Evolutionary conservation across 2,888 invertebrate species (phyloP).

Genomic region (Nineta flava): DNA sequence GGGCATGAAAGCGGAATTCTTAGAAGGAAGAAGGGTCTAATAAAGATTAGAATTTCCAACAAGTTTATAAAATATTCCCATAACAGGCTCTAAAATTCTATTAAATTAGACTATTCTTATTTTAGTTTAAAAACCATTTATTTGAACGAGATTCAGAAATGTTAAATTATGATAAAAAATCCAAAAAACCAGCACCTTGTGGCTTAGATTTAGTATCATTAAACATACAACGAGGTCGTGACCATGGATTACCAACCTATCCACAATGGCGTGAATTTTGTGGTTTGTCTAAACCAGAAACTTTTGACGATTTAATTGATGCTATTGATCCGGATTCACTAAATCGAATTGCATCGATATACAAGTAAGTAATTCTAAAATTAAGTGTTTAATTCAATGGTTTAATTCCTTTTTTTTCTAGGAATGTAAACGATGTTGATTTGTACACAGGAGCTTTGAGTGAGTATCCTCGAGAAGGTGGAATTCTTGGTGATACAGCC

Average conservation of each 20-base stretch:
- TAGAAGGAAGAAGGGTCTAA: no score
- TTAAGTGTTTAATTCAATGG: not conserved
- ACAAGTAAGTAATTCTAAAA: slow-evolving; percentile 32
- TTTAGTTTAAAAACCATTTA: slow-evolving; percentile 49
- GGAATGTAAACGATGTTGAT: slow-evolving; percentile 69
- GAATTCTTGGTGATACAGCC: slow-evolving; percentile 70
- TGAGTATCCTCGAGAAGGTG: slow-evolving; percentile 52
- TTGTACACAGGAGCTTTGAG: slow-evolving; percentile 77
- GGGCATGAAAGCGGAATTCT: no score
- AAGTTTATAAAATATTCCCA: no score
- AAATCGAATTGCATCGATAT: slow-evolving; percentile 43
- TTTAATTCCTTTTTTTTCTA: slow-evolving; percentile 16
- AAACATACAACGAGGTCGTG: slow-evolving; percentile 77
- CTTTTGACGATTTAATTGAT: slow-evolving; percentile 45
- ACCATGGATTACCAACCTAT: slow-evolving; percentile 74
- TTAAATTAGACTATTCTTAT: not conserved
- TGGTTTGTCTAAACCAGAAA: slow-evolving; percentile 40
- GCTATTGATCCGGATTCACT: slow-evolving; percentile 50
- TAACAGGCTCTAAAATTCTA: no score
- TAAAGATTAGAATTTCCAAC: no score
- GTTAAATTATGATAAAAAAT: slow-evolving; percentile 7
- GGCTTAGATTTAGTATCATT: slow-evolving; percentile 75
- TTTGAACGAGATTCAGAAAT: slow-evolving; percentile 35
- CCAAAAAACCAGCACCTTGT: slow-evolving; percentile 27
- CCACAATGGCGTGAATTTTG: slow-evolving; percentile 62